Percentiles rank a stretch among this genome's conserved stretches.
Conservation (phyloP, 2,797 vertebrate genomes). For the Tapirus indicus region DNA sequence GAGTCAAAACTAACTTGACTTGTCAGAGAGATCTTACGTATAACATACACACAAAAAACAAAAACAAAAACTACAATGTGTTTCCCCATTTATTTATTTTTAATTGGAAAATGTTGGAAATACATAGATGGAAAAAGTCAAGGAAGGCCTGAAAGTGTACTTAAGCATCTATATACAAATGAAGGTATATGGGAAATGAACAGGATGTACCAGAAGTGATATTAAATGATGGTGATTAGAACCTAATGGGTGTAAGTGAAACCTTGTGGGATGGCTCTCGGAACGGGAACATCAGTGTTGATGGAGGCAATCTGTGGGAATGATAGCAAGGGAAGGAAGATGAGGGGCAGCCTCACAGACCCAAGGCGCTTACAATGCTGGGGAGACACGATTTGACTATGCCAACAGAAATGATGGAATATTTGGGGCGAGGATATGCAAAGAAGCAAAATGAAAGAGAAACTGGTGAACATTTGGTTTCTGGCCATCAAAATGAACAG, state of each 20-base stretch:
- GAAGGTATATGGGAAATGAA: slow-evolving; percentile 66
- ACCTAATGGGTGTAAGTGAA: slow-evolving; percentile 67
- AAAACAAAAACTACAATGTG: background rate
- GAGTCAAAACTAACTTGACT: slow-evolving; percentile 47
- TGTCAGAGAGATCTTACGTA: background rate
- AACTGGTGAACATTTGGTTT: background rate
- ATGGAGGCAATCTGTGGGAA: background rate
- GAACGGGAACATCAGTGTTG: background rate
- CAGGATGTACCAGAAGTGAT: slow-evolving; percentile 64
- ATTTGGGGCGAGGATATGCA: background rate
- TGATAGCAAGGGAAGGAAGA: background rate
- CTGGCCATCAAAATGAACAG: background rate
- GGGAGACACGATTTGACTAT: background rate
- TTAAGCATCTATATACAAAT: slow-evolving; percentile 57
- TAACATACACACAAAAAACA: background rate
- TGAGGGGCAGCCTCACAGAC: rapidly evolving
- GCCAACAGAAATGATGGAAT: background rate
- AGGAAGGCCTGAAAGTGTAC: background rate
- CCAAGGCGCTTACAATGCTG: rapidly evolving
- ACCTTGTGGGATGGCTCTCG: slow-evolving; percentile 44
- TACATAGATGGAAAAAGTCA: background rate
- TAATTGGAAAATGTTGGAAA: slow-evolving; percentile 48
- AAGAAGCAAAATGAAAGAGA: background rate
- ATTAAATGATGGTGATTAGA: slow-evolving; percentile 65
- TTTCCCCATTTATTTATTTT: slow-evolving; percentile 37